Evolutionary conservation across 92 coral and sea anemone genomes (phyloP), one percentile per base, ranked within the genome.

Genomic region (Micromussa lordhowensis): DNA sequence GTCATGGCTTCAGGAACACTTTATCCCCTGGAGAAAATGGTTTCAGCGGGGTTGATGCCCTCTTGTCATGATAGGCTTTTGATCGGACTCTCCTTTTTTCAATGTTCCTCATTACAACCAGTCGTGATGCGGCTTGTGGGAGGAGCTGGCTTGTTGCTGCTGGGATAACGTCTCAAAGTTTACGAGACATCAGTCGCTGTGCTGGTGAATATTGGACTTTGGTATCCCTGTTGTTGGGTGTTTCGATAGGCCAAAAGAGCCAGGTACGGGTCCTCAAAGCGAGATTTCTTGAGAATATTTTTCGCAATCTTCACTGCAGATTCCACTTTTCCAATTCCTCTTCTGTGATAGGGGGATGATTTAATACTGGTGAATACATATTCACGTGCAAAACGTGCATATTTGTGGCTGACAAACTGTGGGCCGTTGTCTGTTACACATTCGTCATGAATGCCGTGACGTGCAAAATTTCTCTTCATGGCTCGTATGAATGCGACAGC

Each of bases 241-340:
- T 85, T 80, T 30, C 91, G 69, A 59, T 88, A 88, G 34, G 86
- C 86, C 75, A 79, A 40, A 30, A 87, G 78, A 38, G 90, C 78
- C 75, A 87, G 36, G 58, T 78, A 82, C 68, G 75, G 79, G 85
- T 91, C 94, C 16, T 87, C 69, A 22, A 85, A 44, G 75, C 77
- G 80, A 34, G 87, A 88, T 74, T 87, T 87, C 91, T 69, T 91
- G 44, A 82, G 81, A 29, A 51, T 54, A 63, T 69, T 69, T 32
- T 78, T n/a, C n/a, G n/a, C n/a, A n/a, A n/a, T n/a, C n/a, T n/a
- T n/a, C n/a, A n/a, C n/a, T n/a, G n/a, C n/a, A n/a, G n/a, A n/a
- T n/a, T n/a, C n/a, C n/a, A n/a, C n/a, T n/a, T n/a, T n/a, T n/a
- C n/a, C n/a, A n/a, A 40, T 72, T 11, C 44, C n/a, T 7, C 79